Evolutionary conservation across 2,113 vertebrate species (phyloP), one percentile per base, ranked within the genome.

Genomic region (Lagopus muta): DNA sequence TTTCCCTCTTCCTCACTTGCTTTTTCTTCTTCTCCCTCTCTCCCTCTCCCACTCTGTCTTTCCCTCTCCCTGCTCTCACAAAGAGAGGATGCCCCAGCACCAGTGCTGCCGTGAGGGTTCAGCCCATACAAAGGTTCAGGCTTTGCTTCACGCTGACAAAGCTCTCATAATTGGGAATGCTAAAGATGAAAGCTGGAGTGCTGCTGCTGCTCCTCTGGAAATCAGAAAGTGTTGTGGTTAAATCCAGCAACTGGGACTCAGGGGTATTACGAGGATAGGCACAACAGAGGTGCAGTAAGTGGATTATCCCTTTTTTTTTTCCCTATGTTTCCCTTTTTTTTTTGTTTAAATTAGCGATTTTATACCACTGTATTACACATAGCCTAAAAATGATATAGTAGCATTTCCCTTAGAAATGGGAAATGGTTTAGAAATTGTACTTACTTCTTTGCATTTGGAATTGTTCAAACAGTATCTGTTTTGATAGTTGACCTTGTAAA

Each of bases 221-320:
- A 94, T 77, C 84, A 76, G 11, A 60, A 81, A 87, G 52, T 78
- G 57, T 47, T 93, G 73, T 10, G 0, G 85, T 90, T 95, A 93
- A 96, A 95, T 82, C 72, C 52, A 94, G 89, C 79, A 94, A 75
- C 61, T 76, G 64, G 86, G 72, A 92, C 95, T 90, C 86, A 22
- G 83, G 57, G 82, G 62, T 89, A 93, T 87, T 71, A 89, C 47
- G 79, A 89, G 81, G 52, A 96, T 82, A 93, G 89, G 74, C 92
- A 92, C 93, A 94, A 95, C 70, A 86, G 96, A 96, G 86, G 83
- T 86, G 71, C 45, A 86, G 58, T 94, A 93, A 90, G 76, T 94
- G 80, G 92, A 94, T 96, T 93, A 97, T 89, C 45, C 69, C 14
- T 3, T 8, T 12, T 60, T 86, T 91, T 73, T 15, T 13, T 57